A percentile compares a stretch with the other conserved stretches of the same genome.
Evolutionary conservation across 2,888 invertebrate genomes (phyloP).

Genomic region (Gastrophysa polygoni): DNA sequence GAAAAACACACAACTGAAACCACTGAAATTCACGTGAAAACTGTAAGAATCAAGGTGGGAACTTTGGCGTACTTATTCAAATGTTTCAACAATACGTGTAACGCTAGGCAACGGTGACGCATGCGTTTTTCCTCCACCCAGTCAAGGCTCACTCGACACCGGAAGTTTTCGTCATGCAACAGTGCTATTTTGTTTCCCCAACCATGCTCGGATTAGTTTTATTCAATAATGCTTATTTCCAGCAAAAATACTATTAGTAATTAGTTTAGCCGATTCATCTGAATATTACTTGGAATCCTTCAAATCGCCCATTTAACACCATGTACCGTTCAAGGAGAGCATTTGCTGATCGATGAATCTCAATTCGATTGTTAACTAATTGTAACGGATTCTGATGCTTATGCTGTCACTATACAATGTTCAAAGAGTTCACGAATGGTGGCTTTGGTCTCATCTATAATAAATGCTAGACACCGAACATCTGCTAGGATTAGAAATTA

Average conservation of each 20-base stretch:
- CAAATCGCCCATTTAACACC: not conserved
- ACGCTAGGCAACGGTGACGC: conserved; percentile 55
- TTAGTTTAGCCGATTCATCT: conserved; percentile 16
- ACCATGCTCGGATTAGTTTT: conserved; percentile 51
- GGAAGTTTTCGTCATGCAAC: conserved; percentile 58
- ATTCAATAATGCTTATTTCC: conserved; percentile 41
- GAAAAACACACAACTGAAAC: conserved; percentile 52
- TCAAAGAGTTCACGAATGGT: too few relatives aligned
- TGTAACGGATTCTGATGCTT: too few relatives aligned
- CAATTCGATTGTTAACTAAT: not conserved
- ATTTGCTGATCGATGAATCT: not conserved
- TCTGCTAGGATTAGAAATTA: too few relatives aligned
- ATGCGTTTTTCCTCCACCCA: conserved; percentile 49
- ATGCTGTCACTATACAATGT: too few relatives aligned
- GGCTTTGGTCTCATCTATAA: too few relatives aligned
- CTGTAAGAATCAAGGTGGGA: conserved; percentile 55
- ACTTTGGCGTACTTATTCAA: conserved; percentile 57
- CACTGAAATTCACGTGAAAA: conserved; percentile 58
- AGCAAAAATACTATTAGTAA: conserved; percentile 29
- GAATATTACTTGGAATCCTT: not conserved
- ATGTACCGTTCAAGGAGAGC: not conserved
- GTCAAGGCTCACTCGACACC: conserved; percentile 54
- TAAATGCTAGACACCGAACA: too few relatives aligned
- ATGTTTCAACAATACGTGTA: conserved; percentile 56
- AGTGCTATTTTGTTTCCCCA: conserved; percentile 54